These are phyloP conservation scores for Antechinus stuartii DNA, from an alignment of 2,113 vertebrate species.

Conservation along the genomic window DNA sequence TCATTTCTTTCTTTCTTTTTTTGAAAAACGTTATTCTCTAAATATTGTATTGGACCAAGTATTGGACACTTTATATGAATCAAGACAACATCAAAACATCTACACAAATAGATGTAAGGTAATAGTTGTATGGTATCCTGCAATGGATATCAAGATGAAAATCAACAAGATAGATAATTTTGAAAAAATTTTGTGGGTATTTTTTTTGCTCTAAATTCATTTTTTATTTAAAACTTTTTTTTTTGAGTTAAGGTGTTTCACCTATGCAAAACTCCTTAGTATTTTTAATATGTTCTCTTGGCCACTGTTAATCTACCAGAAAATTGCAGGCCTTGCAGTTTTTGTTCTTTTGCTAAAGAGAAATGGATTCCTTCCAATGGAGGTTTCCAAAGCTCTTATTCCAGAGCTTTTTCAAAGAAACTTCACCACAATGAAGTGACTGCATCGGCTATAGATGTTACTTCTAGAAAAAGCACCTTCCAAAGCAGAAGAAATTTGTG, in stretches of 20 bases:
- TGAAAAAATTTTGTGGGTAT: slow-evolving; percentile 19
- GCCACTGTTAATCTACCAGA: slow-evolving; percentile 59
- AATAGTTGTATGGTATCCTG: neutral
- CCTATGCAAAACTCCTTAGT: slow-evolving; percentile 37
- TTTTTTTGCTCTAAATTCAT: slow-evolving; percentile 7
- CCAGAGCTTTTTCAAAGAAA: slow-evolving; percentile 47
- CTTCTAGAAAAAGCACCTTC: slow-evolving; percentile 52
- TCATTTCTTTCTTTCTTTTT: neutral
- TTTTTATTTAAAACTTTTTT: neutral
- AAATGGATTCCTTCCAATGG: slow-evolving; percentile 45
- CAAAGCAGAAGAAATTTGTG: slow-evolving; percentile 47
- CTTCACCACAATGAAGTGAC: slow-evolving; percentile 49
- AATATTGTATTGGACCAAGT: too few species aligned
- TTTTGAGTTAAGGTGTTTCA: slow-evolving; percentile 50
- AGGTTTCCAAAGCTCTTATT: slow-evolving; percentile 39
- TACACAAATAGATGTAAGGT: neutral
- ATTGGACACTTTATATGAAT: neutral
- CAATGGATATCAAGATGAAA: slow-evolving; percentile 23
- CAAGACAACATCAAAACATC: neutral
- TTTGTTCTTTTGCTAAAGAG: slow-evolving; percentile 60
- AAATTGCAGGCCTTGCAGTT: slow-evolving; percentile 2
- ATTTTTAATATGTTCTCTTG: slow-evolving; percentile 65
- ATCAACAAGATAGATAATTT: neutral
- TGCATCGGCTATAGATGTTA: slow-evolving; percentile 43
- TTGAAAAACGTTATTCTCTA: neutral